phyloP scores from a whole-genome alignment of 2,113 vertebrate species.

The Capreolus pygargus region DNA sequence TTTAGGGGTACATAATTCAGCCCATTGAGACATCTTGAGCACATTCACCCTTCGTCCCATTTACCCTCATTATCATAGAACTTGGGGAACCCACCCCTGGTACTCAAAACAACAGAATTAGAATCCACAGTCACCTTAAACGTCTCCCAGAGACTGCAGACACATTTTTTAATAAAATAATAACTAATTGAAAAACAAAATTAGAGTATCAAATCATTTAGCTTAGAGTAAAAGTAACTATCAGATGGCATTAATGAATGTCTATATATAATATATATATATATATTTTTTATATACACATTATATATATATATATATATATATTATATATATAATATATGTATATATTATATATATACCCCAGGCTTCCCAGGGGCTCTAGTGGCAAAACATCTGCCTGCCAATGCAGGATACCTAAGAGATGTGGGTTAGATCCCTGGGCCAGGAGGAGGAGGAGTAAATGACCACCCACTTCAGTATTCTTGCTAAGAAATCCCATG shows the following conservation, averaged over 20 bases:
- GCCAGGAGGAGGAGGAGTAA: background rate
- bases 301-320: background rate
- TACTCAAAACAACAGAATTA: background rate
- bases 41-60: background rate
- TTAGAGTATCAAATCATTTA: background rate
- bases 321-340: background rate
- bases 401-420: background rate
- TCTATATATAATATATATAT: background rate
- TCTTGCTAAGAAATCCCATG: background rate
- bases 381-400: background rate
- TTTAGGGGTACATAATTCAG: background rate
- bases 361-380: accelerated
- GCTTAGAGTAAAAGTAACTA: background rate
- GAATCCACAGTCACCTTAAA: background rate
- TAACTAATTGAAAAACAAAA: background rate
- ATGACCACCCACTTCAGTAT: background rate
- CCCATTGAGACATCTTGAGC: background rate
- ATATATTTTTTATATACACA: background rate
- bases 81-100: background rate
- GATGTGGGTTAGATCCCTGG: background rate
- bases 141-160: background rate
- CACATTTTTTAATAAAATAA: background rate
- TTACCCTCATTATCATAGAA: background rate
- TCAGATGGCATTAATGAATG: background rate
- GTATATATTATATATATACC: background rate